Conservation (phyloP, 1,140 invertebrate genomes). For the Condylostylus longicornis region DNA sequence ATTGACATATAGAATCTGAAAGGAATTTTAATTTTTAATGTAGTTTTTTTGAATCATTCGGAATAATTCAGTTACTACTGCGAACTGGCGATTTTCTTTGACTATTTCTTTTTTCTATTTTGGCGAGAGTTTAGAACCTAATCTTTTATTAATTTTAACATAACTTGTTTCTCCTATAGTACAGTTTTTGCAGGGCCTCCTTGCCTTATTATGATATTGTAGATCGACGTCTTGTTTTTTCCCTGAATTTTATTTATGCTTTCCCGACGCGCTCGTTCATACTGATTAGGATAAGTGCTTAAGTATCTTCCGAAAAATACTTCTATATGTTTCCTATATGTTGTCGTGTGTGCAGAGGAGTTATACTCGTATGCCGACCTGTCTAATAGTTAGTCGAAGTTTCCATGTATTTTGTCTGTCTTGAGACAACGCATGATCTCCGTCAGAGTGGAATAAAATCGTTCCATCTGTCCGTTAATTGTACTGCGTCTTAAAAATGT, state of each 20-base stretch:
- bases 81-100: not conserved
- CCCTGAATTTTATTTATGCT: not conserved
- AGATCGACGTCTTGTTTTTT: conserved; percentile 6
- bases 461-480: conserved; percentile 6
- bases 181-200: not conserved
- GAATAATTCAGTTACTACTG: not conserved
- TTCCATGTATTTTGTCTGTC: not conserved
- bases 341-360: conserved; percentile 3
- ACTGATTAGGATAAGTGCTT: not conserved
- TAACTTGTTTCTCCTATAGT: conserved; percentile 4
- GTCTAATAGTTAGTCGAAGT: conserved; percentile 1
- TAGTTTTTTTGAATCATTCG: conserved; percentile 6
- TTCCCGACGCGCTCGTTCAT: not conserved
- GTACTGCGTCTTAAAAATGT: conserved; percentile 4
- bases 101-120: conserved; percentile 7
- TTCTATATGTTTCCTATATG: not conserved
- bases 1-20: too few species aligned
- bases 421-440: conserved; percentile 6
- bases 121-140: conserved; percentile 2
- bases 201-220: conserved; percentile 3
- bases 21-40: conserved; percentile 4
- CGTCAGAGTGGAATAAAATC: conserved; percentile 6
- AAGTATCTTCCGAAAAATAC: not conserved
- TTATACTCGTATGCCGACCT: conserved; percentile 5
- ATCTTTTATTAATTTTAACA: conserved; percentile 6